Percentiles rank a stretch among this genome's conserved stretches.
phyloP scores from a whole-genome alignment of 2,888 invertebrate genomes.

The Charanyca ferruginea region DNA sequence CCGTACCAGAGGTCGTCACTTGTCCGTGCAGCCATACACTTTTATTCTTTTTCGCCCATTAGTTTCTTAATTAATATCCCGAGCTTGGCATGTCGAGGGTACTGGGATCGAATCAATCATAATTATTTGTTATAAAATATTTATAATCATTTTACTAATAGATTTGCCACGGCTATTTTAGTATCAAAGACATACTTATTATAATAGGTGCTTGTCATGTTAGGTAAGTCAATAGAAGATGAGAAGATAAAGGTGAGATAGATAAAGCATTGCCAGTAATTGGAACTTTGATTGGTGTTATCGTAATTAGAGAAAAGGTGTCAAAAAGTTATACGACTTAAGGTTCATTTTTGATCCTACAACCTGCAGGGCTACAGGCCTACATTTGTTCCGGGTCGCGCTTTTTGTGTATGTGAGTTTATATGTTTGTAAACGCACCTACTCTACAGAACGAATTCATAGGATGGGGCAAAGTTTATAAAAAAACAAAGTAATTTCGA shows the following conservation, averaged over 20 bases:
- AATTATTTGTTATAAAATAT: conserved; percentile 83
- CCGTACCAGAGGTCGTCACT: conserved; percentile 79
- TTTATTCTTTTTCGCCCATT: conserved; percentile 83
- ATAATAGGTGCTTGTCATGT: conserved; percentile 30
- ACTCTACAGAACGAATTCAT: too few species aligned
- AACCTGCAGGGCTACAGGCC: too few species aligned
- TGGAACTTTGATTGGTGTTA: conserved; percentile 15
- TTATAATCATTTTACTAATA: conserved; percentile 66
- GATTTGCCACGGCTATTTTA: conserved; percentile 43
- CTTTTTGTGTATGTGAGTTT: too few species aligned
- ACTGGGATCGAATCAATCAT: conserved; percentile 85
- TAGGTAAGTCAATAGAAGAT: conserved; percentile 12
- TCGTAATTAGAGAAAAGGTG: neutral
- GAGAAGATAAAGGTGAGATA: neutral
- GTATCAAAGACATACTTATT: conserved; percentile 11
- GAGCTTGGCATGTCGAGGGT: conserved; percentile 71
- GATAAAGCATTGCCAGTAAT: conserved; percentile 9
- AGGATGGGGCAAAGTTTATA: too few species aligned
- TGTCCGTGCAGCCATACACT: conserved; percentile 74
- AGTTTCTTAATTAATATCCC: conserved; percentile 89
- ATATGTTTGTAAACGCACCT: too few species aligned
- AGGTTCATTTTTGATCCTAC: neutral
- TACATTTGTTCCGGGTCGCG: too few species aligned
- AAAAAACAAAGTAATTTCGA: too few species aligned
- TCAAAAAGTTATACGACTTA: neutral